Evolutionary conservation across 2,797 vertebrate species (phyloP), one percentile per base, ranked within the genome.

Genomic region (Hozukius guyotensis): DNA sequence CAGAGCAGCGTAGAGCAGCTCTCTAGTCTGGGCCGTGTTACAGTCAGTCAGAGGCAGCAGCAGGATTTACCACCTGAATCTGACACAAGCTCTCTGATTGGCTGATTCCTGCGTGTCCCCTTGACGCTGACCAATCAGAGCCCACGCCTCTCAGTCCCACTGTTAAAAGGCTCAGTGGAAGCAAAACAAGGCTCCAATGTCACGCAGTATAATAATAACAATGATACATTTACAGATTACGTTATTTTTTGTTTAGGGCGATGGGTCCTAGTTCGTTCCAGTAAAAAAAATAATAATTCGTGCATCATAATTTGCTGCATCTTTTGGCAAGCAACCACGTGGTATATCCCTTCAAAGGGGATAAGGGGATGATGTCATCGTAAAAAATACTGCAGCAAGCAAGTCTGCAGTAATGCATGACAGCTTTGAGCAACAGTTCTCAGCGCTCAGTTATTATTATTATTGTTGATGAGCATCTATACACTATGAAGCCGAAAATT

Each of bases 361-460:
- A 88, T 86, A 84, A 85, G 57, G 56, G 87, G 85, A 91, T 95
- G 95, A 95, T 95, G 95, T 95, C 95, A 95, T 95, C 90, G 92
- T 89, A 84, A 93, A 93, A 94, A 94, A 94, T 94, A 92, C 95
- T 93, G 95, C 95, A 95, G 94, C 92, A 89, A 90, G 92, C 89
- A 86, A 86, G 76, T 90, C 93, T 94, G 94, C 94, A 92, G 93
- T 78, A 90, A 93, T 88, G 85, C 83, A 91, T 87, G 87, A 85
- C 89, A 88, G 85, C 75, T 86, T 86, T 83, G 79, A 86, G 80
- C 74, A 87, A 87, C 85, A 83, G 73, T 75, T 85, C 60, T 32
- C 34, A 38, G 68, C 72, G 36, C 7, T 29, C 12, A 11, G 64
- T 42, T 18, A 8, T 70, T 66, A 24, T 60, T 38, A 14, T 38